Conservation (phyloP, 2,888 invertebrate species). For the Chirona hameri region DNA sequence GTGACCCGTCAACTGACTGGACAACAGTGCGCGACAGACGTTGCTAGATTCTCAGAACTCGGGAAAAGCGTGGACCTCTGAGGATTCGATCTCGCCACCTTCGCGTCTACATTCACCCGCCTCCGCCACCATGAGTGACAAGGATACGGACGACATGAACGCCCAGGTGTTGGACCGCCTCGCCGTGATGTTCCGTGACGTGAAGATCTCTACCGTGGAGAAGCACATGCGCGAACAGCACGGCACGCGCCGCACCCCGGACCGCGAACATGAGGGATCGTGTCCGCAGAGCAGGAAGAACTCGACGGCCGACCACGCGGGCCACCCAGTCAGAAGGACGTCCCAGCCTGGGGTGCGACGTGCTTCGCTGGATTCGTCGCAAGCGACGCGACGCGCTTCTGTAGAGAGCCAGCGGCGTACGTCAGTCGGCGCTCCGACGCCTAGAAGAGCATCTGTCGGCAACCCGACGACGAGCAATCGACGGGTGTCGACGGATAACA, state of each 20-base stretch:
- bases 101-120: not conserved
- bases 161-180: conserved; percentile 62
- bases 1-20: no score
- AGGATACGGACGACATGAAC: not conserved
- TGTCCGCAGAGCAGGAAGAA: conserved; percentile 25
- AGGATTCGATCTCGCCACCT: not conserved
- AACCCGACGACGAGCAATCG: conserved; percentile 44
- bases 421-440: not conserved
- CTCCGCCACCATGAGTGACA: not conserved
- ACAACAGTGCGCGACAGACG: no score
- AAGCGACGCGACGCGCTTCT: not conserved
- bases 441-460: conserved; percentile 59
- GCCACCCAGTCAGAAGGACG: not conserved
- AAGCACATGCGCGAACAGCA: conserved; percentile 43
- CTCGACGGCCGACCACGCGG: not conserved
- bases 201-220: conserved; percentile 51
- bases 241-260: not conserved
- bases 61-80: no score
- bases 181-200: conserved; percentile 66
- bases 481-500: conserved; percentile 45
- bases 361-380: not conserved
- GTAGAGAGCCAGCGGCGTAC: not conserved
- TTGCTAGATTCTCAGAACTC: no score
- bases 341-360: not conserved
- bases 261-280: not conserved